Evolutionary conservation across 2,113 vertebrate species (phyloP).

Genomic region (rat (Rattus norvegicus)): DNA sequence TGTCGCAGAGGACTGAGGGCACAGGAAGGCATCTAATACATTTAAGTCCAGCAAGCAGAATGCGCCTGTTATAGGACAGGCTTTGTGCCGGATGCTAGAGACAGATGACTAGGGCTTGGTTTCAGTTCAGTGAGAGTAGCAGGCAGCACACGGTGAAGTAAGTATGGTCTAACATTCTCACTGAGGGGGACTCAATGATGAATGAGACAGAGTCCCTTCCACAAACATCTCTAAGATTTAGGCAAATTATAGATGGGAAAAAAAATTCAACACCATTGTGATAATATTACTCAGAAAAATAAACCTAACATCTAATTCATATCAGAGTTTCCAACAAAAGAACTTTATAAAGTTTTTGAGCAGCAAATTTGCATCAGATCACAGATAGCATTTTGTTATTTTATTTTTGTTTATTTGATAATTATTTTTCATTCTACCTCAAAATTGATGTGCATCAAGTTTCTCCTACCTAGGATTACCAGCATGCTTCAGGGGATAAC

Average conservation of each 20-base stretch:
- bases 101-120: not conserved
- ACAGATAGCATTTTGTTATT: not conserved
- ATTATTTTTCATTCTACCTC: constrained; percentile 8
- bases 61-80: constrained; percentile 2
- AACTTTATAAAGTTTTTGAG: not conserved
- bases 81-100: not conserved
- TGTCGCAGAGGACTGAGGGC: not conserved
- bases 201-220: not conserved
- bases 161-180: not conserved
- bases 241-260: not conserved
- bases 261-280: constrained; percentile 9
- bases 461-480: not conserved
- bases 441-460: not conserved
- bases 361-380: constrained; percentile 15
- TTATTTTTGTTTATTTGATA: not conserved
- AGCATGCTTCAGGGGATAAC: not conserved
- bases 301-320: not conserved
- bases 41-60: not conserved
- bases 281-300: not conserved
- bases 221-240: not conserved
- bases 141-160: not conserved
- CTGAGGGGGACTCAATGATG: not conserved
- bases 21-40: not conserved
- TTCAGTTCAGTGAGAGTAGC: not conserved
- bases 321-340: not conserved